Percentiles rank a stretch among this genome's conserved stretches.
Conservation (phyloP, 2,797 vertebrate genomes). For the Scleropages formosus region DNA sequence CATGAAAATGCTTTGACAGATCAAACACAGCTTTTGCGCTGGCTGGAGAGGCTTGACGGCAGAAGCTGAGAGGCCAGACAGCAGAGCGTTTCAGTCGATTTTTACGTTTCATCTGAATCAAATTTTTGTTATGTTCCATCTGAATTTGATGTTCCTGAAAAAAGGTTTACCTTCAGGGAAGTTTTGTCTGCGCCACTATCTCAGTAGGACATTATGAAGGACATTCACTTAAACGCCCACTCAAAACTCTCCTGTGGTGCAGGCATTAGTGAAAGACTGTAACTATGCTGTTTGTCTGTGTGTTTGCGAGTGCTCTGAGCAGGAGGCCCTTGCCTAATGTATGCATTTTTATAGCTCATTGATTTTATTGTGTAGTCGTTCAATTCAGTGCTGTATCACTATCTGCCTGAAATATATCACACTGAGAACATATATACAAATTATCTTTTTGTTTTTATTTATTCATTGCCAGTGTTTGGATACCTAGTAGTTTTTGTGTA, state of each 20-base stretch:
- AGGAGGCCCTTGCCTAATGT: slow-evolving; percentile 29
- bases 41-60: too few relatives aligned
- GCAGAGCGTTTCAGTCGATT: too few relatives aligned
- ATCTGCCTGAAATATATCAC: too few relatives aligned
- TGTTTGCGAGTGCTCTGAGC: slow-evolving; percentile 39
- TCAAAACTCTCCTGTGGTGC: slow-evolving; percentile 39
- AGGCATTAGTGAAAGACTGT: slow-evolving; percentile 43
- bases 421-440: too few relatives aligned
- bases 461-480: too few relatives aligned
- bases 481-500: too few relatives aligned
- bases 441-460: too few relatives aligned
- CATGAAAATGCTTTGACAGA: too few relatives aligned
- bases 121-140: not conserved
- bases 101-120: too few relatives aligned
- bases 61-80: too few relatives aligned
- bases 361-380: slow-evolving; percentile 9
- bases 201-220: slow-evolving; percentile 36
- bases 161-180: slow-evolving; percentile 27
- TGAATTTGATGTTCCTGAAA: slow-evolving; percentile 10
- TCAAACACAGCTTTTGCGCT: too few relatives aligned
- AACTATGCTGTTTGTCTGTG: slow-evolving; percentile 40
- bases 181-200: slow-evolving; percentile 35
- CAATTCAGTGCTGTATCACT: too few relatives aligned
- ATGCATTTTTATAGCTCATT: slow-evolving; percentile 6
- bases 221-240: slow-evolving; percentile 46